These are phyloP conservation scores for Labia minor DNA, from an alignment of 2,888 invertebrate genomes.

Conservation along the genomic window DNA sequence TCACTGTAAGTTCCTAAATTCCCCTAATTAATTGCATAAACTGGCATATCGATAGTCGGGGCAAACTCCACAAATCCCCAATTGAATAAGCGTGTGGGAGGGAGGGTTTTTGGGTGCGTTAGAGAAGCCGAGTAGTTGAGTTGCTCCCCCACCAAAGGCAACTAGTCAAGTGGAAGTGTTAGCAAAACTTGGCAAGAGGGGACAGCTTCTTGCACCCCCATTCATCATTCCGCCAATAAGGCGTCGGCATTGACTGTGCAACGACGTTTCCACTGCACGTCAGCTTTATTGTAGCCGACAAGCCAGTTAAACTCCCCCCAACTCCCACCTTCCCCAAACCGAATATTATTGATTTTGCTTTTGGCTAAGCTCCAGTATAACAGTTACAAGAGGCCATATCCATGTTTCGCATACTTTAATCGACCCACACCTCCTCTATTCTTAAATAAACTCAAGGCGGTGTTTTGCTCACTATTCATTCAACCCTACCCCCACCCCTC, in stretches of 20 bases:
- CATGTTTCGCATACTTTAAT: background rate
- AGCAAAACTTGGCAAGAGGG: background rate
- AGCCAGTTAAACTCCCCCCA: background rate
- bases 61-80: background rate
- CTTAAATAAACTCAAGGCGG: background rate
- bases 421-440: background rate
- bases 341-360: background rate
- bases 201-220: background rate
- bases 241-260: background rate
- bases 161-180: background rate
- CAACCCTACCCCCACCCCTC: background rate
- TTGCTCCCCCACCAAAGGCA: background rate
- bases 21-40: background rate
- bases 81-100: background rate
- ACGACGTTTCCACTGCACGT: background rate
- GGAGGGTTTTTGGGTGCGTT: background rate
- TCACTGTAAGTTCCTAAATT: too few species aligned
- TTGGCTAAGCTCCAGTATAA: background rate
- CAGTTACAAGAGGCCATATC: background rate
- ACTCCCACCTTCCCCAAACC: too few species aligned
- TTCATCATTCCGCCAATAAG: background rate
- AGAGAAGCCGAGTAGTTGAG: background rate
- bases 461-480: too few species aligned
- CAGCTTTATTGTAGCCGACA: background rate
- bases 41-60: background rate